phyloP scores from a whole-genome alignment of 2,888 invertebrate genomes.

The Orthonychiurus folsomi region DNA sequence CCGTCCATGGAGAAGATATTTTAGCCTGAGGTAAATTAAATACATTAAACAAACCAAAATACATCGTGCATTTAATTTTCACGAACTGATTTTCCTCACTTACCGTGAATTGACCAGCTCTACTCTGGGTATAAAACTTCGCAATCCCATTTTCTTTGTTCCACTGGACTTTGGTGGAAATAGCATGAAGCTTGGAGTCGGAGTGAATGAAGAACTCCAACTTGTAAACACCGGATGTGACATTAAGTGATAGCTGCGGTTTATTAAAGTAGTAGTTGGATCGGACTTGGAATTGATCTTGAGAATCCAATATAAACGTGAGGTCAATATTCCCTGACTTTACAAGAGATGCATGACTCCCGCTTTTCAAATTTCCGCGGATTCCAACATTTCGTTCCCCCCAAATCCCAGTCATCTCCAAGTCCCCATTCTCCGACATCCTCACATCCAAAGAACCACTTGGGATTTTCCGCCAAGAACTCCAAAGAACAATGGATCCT shows the following conservation, averaged over 20 bases:
- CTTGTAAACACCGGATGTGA: slow-evolving; percentile 18
- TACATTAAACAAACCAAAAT: no score
- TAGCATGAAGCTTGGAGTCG: slow-evolving; percentile 8
- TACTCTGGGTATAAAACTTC: slow-evolving; percentile 15
- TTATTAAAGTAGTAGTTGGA: slow-evolving; percentile 20
- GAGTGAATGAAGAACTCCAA: slow-evolving; percentile 26
- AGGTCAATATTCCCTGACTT: slow-evolving; percentile 21
- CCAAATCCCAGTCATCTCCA: slow-evolving; percentile 25
- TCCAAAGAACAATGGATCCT: slow-evolving; percentile 16
- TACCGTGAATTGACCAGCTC: slow-evolving; percentile 22
- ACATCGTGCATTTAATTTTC: no score
- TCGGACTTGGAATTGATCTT: slow-evolving; percentile 17
- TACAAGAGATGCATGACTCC: slow-evolving; percentile 3
- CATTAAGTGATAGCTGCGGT: slow-evolving; percentile 29
- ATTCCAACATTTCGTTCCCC: slow-evolving; percentile 22
- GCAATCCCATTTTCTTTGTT: slow-evolving; percentile 7
- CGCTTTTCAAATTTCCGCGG: slow-evolving; percentile 15
- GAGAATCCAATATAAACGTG: slow-evolving; percentile 16
- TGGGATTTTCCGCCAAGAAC: slow-evolving; percentile 20
- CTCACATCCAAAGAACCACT: slow-evolving; percentile 21
- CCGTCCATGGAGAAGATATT: slow-evolving; percentile 34
- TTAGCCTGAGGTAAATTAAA: slow-evolving; percentile 21
- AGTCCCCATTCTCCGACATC: slow-evolving; percentile 24
- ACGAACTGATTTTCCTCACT: no score
- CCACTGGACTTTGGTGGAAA: slow-evolving; percentile 23